Evolutionary conservation across 2,113 vertebrate genomes (phyloP).

Genomic region (Hipposideros armiger): DNA sequence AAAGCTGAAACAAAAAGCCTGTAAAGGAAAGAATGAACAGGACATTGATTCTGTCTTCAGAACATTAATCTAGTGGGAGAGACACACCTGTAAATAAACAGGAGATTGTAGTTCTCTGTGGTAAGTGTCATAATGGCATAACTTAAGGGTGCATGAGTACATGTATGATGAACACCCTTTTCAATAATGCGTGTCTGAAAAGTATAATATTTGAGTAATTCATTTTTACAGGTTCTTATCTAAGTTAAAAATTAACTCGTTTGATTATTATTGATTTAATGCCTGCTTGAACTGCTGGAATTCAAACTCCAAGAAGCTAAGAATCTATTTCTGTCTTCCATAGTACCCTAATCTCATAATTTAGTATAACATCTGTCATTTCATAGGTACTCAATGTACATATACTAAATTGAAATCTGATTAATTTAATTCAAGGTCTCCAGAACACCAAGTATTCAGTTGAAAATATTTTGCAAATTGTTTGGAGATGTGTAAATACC

Average conservation of each 20-base stretch:
- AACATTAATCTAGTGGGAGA: not conserved
- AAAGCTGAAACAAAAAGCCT: not conserved
- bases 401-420: not conserved
- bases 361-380: not conserved
- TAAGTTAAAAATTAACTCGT: not conserved
- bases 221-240: not conserved
- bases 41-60: not conserved
- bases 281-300: not conserved
- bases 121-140: not conserved
- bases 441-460: not conserved
- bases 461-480: conserved; percentile 8
- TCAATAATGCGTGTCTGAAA: not conserved
- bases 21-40: not conserved
- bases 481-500: not conserved
- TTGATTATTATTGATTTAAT: not conserved
- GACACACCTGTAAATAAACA: not conserved
- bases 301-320: not conserved
- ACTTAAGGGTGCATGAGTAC: not conserved
- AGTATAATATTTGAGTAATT: not conserved
- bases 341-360: not conserved
- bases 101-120: not conserved
- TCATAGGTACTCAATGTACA: not conserved
- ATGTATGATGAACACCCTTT: not conserved
- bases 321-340: not conserved
- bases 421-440: not conserved